phyloP scores from a whole-genome alignment of 2,113 vertebrate genomes.

The Neotragus moschatus region DNA sequence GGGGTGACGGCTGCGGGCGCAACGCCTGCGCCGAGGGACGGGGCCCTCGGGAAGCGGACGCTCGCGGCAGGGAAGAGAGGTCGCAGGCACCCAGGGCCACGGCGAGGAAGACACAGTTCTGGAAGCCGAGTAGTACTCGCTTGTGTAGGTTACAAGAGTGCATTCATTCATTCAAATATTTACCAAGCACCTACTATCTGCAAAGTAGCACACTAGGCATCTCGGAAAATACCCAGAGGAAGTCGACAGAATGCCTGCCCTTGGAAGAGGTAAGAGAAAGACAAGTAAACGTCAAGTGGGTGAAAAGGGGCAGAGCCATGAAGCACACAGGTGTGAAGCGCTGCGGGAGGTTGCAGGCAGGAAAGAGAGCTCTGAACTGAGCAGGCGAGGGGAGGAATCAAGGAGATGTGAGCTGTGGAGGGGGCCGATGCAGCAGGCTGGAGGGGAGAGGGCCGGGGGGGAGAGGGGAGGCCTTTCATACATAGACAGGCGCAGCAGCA shows the following conservation, averaged over 20 bases:
- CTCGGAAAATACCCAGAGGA: constrained; percentile 19
- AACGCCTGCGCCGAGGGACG: constrained; percentile 28
- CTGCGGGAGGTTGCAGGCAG: not conserved
- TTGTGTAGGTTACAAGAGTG: constrained; percentile 58
- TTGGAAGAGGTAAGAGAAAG: constrained; percentile 42
- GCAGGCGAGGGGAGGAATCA: not conserved
- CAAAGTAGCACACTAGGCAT: constrained; percentile 47
- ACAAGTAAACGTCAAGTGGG: not conserved
- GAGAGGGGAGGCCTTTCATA: not conserved
- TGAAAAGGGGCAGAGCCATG: not conserved
- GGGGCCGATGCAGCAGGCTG: accelerated
- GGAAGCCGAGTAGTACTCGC: not conserved
- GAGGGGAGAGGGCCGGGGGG: not conserved
- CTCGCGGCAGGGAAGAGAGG: not conserved
- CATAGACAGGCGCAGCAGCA: not conserved
- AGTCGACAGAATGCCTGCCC: constrained; percentile 2
- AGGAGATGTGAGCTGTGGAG: not conserved
- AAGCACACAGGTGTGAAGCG: not conserved
- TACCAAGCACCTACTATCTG: constrained; percentile 73
- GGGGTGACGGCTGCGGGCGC: constrained; percentile 36
- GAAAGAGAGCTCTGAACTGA: not conserved
- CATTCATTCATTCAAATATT: constrained; percentile 78
- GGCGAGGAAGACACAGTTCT: not conserved
- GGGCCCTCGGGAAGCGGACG: constrained; percentile 30
- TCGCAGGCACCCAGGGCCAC: constrained; percentile 3